These are phyloP conservation scores for Gisinianus flammeolus DNA, from an alignment of 2,888 invertebrate genomes.

Conservation along the genomic window DNA sequence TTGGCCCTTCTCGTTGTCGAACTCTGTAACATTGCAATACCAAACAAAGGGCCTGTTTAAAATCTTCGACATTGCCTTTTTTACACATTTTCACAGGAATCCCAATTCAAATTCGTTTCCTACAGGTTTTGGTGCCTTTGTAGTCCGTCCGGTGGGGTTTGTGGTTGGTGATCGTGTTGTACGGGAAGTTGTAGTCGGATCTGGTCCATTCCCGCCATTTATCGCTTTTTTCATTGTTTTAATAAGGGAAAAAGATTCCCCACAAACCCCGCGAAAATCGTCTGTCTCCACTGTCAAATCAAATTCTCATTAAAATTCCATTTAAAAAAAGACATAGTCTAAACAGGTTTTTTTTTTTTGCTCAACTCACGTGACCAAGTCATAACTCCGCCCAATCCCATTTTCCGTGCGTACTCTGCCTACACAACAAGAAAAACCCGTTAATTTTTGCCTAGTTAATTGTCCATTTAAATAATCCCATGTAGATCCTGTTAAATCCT, in stretches of 20 bases:
- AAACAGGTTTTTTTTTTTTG: too few species aligned
- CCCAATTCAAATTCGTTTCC: neutral
- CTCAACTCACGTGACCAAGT: conserved; percentile 21
- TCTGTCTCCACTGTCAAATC: conserved; percentile 37
- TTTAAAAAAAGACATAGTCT: too few species aligned
- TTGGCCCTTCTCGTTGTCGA: neutral
- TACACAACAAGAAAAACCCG: neutral
- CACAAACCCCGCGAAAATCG: conserved; percentile 21
- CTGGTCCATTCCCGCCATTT: neutral
- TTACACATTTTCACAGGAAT: neutral
- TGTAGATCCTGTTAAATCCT: neutral
- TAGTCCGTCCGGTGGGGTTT: neutral
- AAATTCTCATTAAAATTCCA: too few species aligned
- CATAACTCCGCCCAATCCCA: conserved; percentile 22
- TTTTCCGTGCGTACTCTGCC: conserved; percentile 18
- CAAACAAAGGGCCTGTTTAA: neutral
- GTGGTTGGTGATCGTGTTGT: neutral
- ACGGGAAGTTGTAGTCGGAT: neutral
- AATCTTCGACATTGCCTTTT: too few species aligned
- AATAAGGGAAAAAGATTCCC: conserved; percentile 8
- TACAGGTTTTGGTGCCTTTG: neutral
- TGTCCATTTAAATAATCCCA: neutral
- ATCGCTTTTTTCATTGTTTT: conserved; percentile 1
- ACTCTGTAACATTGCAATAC: neutral
- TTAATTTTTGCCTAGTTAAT: neutral